phyloP scores from a whole-genome alignment of 2,888 invertebrate genomes.

The Erebia ligea region DNA sequence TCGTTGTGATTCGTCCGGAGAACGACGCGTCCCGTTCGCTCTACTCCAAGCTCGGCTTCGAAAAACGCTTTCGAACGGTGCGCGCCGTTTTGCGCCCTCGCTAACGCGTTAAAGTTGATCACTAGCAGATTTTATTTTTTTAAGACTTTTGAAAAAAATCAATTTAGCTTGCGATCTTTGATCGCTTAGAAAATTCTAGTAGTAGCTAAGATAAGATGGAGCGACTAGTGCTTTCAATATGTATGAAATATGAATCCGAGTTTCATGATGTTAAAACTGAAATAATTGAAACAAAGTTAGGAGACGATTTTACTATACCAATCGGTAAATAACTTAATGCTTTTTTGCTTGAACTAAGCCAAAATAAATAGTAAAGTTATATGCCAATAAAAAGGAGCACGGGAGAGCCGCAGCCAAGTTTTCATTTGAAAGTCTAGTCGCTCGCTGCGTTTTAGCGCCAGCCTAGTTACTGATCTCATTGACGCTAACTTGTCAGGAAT shows the following conservation, averaged over 20 bases:
- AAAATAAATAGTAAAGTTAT: neutral
- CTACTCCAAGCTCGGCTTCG: slow-evolving; percentile 92
- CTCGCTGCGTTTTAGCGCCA: slow-evolving; percentile 64
- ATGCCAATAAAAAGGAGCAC: neutral
- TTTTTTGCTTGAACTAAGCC: neutral
- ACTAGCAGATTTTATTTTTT: slow-evolving; percentile 83
- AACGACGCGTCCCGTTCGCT: slow-evolving; percentile 93
- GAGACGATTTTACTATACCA: neutral
- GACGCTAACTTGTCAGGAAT: slow-evolving; percentile 61
- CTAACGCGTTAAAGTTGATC: slow-evolving; percentile 69
- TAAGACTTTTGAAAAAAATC: slow-evolving; percentile 80
- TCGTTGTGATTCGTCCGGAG: slow-evolving; percentile 93
- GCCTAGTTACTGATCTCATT: slow-evolving; percentile 69
- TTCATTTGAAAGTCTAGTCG: slow-evolving; percentile 65
- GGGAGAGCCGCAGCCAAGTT: neutral
- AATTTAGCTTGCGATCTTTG: slow-evolving; percentile 81
- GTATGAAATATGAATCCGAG: neutral
- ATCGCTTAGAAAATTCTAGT: slow-evolving; percentile 79
- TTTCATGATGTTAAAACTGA: slow-evolving; percentile 8
- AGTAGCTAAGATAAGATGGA: slow-evolving; percentile 76
- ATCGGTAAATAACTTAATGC: neutral
- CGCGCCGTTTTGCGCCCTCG: slow-evolving; percentile 88
- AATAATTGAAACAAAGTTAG: neutral
- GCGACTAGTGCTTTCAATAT: slow-evolving; percentile 74
- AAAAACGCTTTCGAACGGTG: slow-evolving; percentile 90